phyloP scores from a whole-genome alignment of 2,113 vertebrate genomes.

The Xenus cinereus region DNA sequence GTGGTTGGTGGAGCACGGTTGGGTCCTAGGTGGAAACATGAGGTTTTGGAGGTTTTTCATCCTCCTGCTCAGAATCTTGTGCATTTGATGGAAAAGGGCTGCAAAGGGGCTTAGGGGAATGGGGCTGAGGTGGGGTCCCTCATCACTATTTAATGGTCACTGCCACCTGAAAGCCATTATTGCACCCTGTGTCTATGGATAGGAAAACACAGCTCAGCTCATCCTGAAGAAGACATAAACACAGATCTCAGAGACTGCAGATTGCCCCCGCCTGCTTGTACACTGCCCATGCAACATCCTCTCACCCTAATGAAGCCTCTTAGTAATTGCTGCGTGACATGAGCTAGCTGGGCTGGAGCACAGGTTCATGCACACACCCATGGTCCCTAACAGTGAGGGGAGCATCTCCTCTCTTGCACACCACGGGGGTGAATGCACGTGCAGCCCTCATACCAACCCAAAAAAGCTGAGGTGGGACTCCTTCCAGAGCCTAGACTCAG shows the following conservation, averaged over 20 bases:
- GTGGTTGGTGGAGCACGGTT: neutral
- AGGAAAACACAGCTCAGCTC: neutral
- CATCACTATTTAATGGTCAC: fast-evolving
- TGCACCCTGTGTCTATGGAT: fast-evolving
- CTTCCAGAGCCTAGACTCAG: neutral
- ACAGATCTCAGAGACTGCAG: neutral
- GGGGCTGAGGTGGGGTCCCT: neutral
- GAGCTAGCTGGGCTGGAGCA: neutral
- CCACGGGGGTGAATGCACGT: fast-evolving
- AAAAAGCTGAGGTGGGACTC: neutral
- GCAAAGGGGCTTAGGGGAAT: neutral
- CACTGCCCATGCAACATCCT: neutral
- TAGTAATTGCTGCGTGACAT: neutral
- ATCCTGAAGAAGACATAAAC: fast-evolving
- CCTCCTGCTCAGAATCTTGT: neutral
- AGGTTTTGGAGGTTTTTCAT: neutral
- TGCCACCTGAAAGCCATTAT: neutral
- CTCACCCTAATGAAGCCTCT: neutral
- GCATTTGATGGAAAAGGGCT: neutral
- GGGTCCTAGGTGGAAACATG: neutral
- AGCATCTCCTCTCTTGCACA: neutral
- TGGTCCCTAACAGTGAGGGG: neutral
- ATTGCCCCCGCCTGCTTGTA: neutral
- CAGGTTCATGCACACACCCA: fast-evolving
- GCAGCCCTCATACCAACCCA: too few relatives aligned